These are phyloP conservation scores for Procapra przewalskii DNA, from an alignment of 2,113 vertebrate genomes.

Conservation along the genomic window DNA sequence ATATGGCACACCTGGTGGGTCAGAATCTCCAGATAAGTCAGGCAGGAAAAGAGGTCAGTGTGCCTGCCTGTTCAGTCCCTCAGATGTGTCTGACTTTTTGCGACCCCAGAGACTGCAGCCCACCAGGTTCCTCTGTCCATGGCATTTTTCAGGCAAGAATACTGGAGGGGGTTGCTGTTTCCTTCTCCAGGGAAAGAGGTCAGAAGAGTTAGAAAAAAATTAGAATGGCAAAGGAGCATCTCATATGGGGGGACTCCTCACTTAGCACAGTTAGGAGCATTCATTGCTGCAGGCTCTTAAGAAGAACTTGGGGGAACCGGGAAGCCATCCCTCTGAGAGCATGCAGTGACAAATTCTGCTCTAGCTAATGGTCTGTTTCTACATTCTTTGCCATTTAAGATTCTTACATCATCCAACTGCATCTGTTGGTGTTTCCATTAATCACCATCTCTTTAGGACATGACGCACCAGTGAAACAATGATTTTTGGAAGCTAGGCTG, in stretches of 20 bases:
- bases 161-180: not conserved
- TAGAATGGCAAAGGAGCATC: not conserved
- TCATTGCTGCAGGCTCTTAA: not conserved
- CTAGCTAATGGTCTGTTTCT: not conserved
- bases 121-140: not conserved
- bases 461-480: not conserved
- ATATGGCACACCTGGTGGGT: not conserved
- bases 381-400: not conserved
- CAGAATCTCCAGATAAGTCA: not conserved
- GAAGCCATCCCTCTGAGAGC: not conserved
- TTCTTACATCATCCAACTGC: conserved; percentile 21
- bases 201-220: not conserved
- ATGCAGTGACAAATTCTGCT: not conserved
- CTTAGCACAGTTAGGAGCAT: not conserved
- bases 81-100: not conserved
- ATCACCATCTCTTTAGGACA: not conserved
- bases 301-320: not conserved
- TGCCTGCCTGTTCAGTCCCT: not conserved
- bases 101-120: not conserved
- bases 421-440: not conserved
- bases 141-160: not conserved
- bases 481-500: conserved; percentile 18
- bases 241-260: not conserved
- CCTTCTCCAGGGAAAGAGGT: not conserved
- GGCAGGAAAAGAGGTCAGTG: not conserved